Base-by-base conservation (phyloP, 2,797 vertebrate genomes). In the Lepilemur ruficaudatus region DNA sequence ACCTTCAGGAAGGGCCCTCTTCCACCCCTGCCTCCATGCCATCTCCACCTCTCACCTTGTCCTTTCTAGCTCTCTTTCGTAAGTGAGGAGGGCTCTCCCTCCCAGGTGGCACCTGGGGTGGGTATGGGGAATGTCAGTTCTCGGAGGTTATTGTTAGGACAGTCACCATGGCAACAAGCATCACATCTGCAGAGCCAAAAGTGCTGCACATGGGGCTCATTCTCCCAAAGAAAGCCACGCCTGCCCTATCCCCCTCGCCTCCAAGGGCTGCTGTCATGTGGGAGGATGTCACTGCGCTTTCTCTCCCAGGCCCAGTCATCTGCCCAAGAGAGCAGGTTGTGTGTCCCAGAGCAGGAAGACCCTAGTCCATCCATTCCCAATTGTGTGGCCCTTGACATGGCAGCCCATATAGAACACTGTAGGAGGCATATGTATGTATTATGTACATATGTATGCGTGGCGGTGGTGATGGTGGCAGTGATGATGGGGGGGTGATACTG, bases 71-170 rank as follows among this genome's bases (percentile, higher is more conserved):
- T 89, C n/a, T 57, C 81, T 96, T 89, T 69, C 86, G 0, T 96
- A 96, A 91, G 73, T 5, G 7, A 94, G 88, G 67, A 97, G 98
- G 95, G 91, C 46, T 96, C 91, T 89, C 96, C 96, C 97, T 96
- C 97, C 96, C 96, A 93, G 96, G 97, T 97, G 96, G 96, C 96
- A 96, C 97, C 97, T 98, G 95, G 94, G 97, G 95, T 1, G 95
- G 96, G 96, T 97, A 96, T 97, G 96, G 96, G 96, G 93, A 97
- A 95, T 93, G 93, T 97, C 85, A 38, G 95, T 96, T 97, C 96
- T 96, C 91, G 89, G 94, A 97, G 96, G 97, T 97, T 98, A 97
- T 97, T 97, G 98, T 98, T 97, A 98, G 97, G 98, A 97, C 70
- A 65, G 96, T 98, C 93, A 92, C 97, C 94, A 98, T 98, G 94